Evolutionary conservation across 2,113 vertebrate species (phyloP).

Genomic region (Paralichthys olivaceus): DNA sequence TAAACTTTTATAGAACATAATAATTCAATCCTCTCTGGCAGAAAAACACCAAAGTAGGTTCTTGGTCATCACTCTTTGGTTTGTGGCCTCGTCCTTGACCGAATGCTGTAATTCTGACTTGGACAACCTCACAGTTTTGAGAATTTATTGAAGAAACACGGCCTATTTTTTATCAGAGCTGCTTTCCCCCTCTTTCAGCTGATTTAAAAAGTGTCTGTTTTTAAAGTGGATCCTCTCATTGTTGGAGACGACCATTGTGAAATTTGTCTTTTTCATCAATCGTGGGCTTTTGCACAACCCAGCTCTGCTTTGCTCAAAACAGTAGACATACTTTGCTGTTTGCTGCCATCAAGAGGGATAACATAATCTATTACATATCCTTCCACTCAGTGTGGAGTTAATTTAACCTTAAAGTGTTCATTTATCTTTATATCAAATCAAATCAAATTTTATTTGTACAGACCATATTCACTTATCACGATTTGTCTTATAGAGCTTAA

Average conservation of each 20-base stretch:
- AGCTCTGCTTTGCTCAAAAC: neutral
- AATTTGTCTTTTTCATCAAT: neutral
- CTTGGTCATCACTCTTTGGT: slow-evolving; percentile 56
- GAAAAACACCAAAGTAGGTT: slow-evolving; percentile 52
- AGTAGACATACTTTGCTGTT: neutral
- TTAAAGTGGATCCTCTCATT: neutral
- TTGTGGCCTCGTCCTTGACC: slow-evolving; percentile 59
- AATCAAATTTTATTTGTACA: neutral
- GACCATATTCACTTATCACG: neutral
- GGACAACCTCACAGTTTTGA: slow-evolving; percentile 37
- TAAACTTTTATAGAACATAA: slow-evolving; percentile 76
- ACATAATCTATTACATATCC: neutral
- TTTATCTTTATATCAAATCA: neutral
- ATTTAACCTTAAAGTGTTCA: neutral
- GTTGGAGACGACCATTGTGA: neutral
- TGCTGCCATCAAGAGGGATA: neutral
- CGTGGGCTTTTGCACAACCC: neutral
- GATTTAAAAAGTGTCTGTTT: neutral
- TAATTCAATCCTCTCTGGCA: slow-evolving; percentile 74
- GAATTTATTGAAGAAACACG: slow-evolving; percentile 21
- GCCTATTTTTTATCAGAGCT: neutral
- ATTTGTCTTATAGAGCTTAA: no score
- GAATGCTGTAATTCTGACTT: slow-evolving; percentile 60
- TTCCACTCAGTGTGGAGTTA: neutral
- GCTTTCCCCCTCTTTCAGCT: neutral